These are phyloP conservation scores for Chrysopa pallens DNA, from an alignment of 1,140 invertebrate species.

Conservation along the genomic window DNA sequence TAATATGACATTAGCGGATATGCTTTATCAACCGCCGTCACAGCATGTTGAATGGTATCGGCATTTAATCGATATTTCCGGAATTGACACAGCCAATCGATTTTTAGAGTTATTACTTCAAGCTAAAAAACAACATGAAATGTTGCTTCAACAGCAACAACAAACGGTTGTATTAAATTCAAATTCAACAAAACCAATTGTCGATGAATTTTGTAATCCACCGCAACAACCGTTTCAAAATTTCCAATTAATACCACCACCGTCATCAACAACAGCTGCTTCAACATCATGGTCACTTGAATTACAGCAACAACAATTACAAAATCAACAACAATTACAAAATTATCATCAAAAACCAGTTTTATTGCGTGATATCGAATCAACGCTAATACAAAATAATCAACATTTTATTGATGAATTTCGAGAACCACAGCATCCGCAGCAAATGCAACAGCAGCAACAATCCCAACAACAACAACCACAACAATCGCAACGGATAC, in stretches of 20 bases:
- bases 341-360: constrained; percentile 3
- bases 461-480: constrained; percentile 4
- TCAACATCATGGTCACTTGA: constrained; percentile 6
- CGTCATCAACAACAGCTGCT: constrained; percentile 1
- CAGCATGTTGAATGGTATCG: constrained; percentile 22
- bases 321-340: constrained; percentile 4
- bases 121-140: constrained; percentile 11
- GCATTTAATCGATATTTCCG: constrained; percentile 23
- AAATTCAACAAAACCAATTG: constrained; percentile 1
- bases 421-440: constrained; percentile 10
- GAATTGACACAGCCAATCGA: constrained; percentile 19
- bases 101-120: constrained; percentile 19
- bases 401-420: constrained; percentile 2
- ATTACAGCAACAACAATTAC: constrained; percentile 8
- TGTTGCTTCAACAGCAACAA: constrained; percentile 3
- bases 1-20: constrained; percentile 20
- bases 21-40: constrained; percentile 15
- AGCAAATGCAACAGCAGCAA: constrained; percentile 12
- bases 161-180: constrained; percentile 2
- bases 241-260: constrained; percentile 5
- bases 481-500: constrained; percentile 4
- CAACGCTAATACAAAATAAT: constrained; percentile 2
- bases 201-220: constrained; percentile 7
- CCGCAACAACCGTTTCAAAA: constrained; percentile 5
- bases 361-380: neutral